A percentile compares a stretch with the other conserved stretches of the same genome.
Evolutionary conservation across 2,113 vertebrate genomes (phyloP).

Genomic region (Nymphicus hollandicus): DNA sequence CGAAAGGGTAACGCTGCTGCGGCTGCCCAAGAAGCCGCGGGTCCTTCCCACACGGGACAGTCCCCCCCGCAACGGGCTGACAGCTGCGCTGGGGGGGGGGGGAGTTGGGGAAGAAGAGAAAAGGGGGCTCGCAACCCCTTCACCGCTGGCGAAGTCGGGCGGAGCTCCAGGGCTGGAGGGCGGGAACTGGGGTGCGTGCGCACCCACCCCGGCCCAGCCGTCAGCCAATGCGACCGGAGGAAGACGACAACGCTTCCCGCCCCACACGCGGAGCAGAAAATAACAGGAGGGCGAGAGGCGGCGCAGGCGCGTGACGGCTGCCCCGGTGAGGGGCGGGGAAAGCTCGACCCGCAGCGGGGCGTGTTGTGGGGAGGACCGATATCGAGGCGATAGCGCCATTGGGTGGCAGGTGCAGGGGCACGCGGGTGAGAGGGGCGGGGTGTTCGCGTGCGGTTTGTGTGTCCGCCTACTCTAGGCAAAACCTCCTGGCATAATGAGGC

Average conservation of each 20-base stretch:
- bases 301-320: not conserved
- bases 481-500: accelerated
- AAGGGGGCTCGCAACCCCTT: not conserved
- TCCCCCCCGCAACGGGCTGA: not conserved
- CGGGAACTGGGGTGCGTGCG: not conserved
- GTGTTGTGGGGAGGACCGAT: accelerated
- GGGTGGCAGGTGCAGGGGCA: too few relatives aligned
- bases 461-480: accelerated
- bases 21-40: not conserved
- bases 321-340: accelerated
- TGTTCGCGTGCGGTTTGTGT: accelerated
- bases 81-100: too few relatives aligned
- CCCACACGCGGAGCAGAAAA: accelerated
- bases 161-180: not conserved
- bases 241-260: not conserved
- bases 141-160: not conserved
- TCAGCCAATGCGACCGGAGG: not conserved
- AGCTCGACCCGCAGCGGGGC: not conserved
- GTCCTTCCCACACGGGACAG: not conserved
- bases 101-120: not conserved
- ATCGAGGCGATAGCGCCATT: accelerated
- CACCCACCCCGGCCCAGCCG: not conserved
- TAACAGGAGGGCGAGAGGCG: accelerated
- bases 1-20: not conserved
- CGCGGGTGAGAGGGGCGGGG: too few relatives aligned